phyloP scores from a whole-genome alignment of 2,888 invertebrate species.

The Troilus luridus region DNA sequence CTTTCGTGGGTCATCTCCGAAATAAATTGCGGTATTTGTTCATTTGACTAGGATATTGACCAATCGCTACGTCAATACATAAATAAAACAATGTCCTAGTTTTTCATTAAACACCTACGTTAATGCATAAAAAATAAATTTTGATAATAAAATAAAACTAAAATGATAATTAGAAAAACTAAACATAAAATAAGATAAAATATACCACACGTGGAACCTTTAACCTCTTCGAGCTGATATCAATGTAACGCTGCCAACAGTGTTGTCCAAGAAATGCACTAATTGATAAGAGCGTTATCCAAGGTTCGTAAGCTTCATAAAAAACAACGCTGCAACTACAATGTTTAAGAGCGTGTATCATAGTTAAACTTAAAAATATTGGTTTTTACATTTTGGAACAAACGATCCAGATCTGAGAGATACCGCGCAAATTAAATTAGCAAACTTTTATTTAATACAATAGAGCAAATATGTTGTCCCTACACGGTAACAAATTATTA shows the following conservation, averaged over 20 bases:
- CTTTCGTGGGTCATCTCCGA: no score
- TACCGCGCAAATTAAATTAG: no score
- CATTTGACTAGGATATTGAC: neutral
- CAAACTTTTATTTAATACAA: no score
- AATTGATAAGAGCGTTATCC: neutral
- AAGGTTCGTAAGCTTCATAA: neutral
- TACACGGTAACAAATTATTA: no score
- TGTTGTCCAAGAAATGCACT: neutral
- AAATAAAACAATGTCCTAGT: neutral
- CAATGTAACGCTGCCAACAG: constrained; percentile 24
- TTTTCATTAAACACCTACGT: neutral
- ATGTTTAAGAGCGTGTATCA: neutral
- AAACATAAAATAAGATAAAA: neutral
- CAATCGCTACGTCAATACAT: neutral
- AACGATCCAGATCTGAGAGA: no score
- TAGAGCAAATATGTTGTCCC: no score
- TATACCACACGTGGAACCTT: neutral
- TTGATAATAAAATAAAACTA: neutral
- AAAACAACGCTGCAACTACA: neutral
- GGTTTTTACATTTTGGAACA: no score
- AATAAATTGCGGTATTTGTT: no score
- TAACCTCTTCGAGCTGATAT: neutral
- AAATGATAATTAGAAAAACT: neutral
- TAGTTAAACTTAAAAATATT: no score
- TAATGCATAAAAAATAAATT: neutral